Evolutionary conservation across 35 echinoderm and acorn worm species (phyloP).

Genomic region (Heliocidaris erythrogramma): DNA sequence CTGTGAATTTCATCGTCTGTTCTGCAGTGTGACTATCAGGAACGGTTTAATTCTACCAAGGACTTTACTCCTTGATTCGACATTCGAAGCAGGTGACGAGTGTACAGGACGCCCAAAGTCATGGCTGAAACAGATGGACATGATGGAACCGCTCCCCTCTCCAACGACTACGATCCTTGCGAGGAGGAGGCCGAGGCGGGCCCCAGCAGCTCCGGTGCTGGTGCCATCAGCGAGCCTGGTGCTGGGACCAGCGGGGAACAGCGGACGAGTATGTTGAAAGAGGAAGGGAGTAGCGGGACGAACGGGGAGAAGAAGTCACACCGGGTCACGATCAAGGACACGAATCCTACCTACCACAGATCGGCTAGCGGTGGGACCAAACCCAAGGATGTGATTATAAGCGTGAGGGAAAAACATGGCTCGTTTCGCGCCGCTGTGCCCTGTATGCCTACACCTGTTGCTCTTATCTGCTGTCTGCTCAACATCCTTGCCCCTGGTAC

Average conservation of each 20-base stretch:
- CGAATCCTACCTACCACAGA: conserved; percentile 33
- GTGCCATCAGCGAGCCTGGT: background rate
- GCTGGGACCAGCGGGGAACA: background rate
- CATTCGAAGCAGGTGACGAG: background rate
- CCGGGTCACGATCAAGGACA: conserved; percentile 37
- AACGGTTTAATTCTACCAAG: too few relatives aligned
- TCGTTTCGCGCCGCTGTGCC: conserved; percentile 81
- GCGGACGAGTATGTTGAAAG: background rate
- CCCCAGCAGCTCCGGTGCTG: background rate
- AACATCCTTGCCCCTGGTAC: conserved; percentile 78
- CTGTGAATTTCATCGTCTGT: background rate
- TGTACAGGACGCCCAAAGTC: background rate
- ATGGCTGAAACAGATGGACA: background rate
- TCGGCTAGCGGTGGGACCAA: background rate
- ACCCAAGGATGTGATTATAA: conserved; percentile 82
- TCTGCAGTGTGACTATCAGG: background rate
- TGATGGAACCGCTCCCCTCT: background rate
- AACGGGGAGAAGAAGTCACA: conserved; percentile 32
- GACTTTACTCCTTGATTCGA: too few relatives aligned
- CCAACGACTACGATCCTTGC: conserved; percentile 29
- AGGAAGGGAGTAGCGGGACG: background rate
- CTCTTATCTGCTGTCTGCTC: conserved; percentile 73
- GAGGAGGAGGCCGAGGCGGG: conserved; percentile 6
- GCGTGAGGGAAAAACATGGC: conserved; percentile 87
- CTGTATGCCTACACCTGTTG: conserved; percentile 87